Base-by-base conservation (phyloP, 1,140 invertebrate species). In the Penaeus japonicus region DNA sequence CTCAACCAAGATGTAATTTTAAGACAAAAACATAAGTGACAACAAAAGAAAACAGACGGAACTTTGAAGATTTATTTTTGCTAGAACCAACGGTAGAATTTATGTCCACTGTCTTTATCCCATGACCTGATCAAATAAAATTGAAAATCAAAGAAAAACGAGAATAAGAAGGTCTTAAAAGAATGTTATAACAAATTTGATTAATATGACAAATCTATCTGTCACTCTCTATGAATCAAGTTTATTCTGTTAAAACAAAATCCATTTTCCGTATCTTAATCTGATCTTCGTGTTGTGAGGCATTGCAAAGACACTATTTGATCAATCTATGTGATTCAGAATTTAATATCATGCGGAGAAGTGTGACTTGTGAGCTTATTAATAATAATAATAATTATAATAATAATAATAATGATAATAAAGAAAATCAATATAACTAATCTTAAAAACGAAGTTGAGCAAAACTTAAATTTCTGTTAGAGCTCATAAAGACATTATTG, bases 391-490 rank as follows among this genome's bases (percentile, higher is more conserved):
- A 83, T n/a, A 73, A 73, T 70, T 18, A 70, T 70, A 73, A n/a
- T 73, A 73, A 73, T n/a, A 73, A 73, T 73, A 73, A 73, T 24
- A 73, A n/a, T 73, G n/a, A 73, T 73, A 27, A 73, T 73, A 73
- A 70, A 27, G 22, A 70, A 22, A 27, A 70, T n/a, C 24, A 27
- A 73, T 73, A 73, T n/a, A n/a, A 73, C 22, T 27, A 73, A 73
- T 24, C 22, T 15, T 73, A 73, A n/a, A 15, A 73, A 35, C 17
- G 15, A n/a, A n/a, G 65, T 73, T 30, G 22, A 30, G 65, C n/a
- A 17, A 32, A 70, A 32, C n/a, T 17, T 47, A 47, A 47, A 47
- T 47, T 15, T 47, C 15, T 47, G 15, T 4, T 12, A 47, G 10
- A 1, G 47, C 47, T 47, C 47, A 47, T 47, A 47, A 47, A 47